phyloP scores from a whole-genome alignment of 2,113 vertebrate genomes.

The Microcebus ravelobensis region DNA sequence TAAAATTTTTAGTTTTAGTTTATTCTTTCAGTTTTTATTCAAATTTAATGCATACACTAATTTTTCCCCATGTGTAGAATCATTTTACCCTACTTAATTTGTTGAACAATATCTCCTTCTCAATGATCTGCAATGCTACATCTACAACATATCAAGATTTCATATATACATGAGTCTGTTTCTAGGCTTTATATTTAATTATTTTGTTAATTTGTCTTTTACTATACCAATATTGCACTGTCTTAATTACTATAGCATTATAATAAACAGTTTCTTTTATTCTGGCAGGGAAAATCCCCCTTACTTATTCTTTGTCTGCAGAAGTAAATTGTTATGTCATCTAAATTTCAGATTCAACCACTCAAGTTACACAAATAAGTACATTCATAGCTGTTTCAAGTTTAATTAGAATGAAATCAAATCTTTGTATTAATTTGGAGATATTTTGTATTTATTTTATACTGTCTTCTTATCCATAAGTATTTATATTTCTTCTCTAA shows the following conservation, averaged over 20 bases:
- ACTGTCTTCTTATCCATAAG: neutral
- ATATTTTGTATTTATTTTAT: neutral
- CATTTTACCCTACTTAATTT: neutral
- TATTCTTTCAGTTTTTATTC: conserved; percentile 14
- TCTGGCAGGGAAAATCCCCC: neutral
- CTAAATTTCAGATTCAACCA: conserved; percentile 15
- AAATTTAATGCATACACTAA: neutral
- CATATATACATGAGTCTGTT: neutral
- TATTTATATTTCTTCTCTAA: neutral
- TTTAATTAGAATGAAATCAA: conserved; percentile 6
- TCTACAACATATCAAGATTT: neutral
- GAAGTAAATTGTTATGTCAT: neutral
- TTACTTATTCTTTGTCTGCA: neutral
- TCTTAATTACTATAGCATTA: neutral
- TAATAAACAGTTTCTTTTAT: neutral
- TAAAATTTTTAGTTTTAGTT: neutral
- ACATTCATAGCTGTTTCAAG: neutral
- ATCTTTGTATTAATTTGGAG: neutral
- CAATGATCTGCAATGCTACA: neutral
- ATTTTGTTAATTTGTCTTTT: neutral
- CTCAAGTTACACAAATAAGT: neutral
- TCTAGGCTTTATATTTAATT: neutral
- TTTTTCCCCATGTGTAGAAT: fast-evolving
- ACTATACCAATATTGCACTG: too few species aligned
- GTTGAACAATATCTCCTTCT: neutral